Evolutionary conservation across 2,888 invertebrate species (phyloP), one percentile per base, ranked within the genome.

Genomic region (Dorcus hopei): DNA sequence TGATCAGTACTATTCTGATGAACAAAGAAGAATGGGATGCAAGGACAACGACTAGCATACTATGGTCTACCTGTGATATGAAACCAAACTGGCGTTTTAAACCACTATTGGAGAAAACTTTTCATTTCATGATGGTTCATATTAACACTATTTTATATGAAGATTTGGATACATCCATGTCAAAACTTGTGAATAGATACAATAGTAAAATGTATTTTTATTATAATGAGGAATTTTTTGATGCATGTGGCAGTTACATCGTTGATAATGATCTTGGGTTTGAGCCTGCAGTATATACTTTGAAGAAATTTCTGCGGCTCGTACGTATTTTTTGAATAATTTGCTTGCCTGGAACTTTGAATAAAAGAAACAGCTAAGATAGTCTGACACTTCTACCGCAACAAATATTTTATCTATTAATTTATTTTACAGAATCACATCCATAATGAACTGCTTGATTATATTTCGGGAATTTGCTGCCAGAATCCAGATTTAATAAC

Each of bases 181-280:
- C 80, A 0, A 83, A 79, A 72, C 69, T 86, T 14, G 79, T 80
- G 16, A 75, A 75, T 5, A 77, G 80, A 60, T 77, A 81, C 58
- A 58, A 79, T 59, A 77, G 77, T 62, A 82, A 81, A 63, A 77
- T 80, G 54, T 71, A 77, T 3, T 81, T 81, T 71, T 87, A 82
- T 70, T 89, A 87, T 66, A 81, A 87, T 64, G 85, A 86, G 66
- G 80, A 80, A 53, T 79, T 87, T 63, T 76, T 85, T 68, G 84
- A 88, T 66, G 79, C 80, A 1, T 79, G 82, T 42, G 82, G 82
- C 4, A 79, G 80, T 49, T 82, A 81, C 65, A 76, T 83, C 14
- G 77, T 86, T 16, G 75, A 80, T 43, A 78, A 81, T n/a, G 72
- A 82, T 54, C 65, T 82, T 9, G 80, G 78, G n/a, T 84, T 84